Conservation (phyloP, 2,797 vertebrate species). For the Orientallactaga sibirica region DNA sequence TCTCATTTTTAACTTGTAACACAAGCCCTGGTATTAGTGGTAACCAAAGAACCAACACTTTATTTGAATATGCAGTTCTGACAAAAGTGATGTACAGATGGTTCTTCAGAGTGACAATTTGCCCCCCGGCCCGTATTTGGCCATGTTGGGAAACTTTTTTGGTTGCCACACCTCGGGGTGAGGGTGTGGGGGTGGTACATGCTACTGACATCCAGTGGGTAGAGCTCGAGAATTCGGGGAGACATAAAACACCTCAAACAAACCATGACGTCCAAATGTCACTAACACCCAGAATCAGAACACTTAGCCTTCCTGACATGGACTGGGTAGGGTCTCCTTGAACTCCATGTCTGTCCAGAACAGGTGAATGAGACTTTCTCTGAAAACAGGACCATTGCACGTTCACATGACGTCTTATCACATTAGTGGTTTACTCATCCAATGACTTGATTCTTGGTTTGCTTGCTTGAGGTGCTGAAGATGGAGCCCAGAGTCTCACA, state of each 20-base stretch:
- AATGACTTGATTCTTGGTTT: not conserved
- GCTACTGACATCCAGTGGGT: not conserved
- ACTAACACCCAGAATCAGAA: not conserved
- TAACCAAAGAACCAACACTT: not conserved
- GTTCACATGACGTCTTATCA: not conserved
- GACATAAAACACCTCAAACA: not conserved
- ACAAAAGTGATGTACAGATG: not conserved
- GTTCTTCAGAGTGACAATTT: not conserved
- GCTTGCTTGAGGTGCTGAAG: not conserved
- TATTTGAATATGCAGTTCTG: not conserved
- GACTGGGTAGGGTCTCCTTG: not conserved
- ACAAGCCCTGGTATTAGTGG: not conserved
- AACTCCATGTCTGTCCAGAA: slow-evolving; percentile 18
- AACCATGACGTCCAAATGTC: not conserved
- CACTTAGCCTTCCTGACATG: not conserved
- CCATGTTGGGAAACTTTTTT: not conserved
- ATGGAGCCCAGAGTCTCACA: not conserved
- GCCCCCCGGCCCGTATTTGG: not conserved
- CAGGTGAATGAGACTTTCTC: not conserved
- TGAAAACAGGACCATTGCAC: slow-evolving; percentile 34
- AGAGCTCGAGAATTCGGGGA: slow-evolving; percentile 7
- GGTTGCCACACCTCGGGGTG: not conserved
- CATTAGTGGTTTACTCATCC: not conserved
- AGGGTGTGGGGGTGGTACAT: too few species aligned
- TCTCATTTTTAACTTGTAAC: not conserved